phyloP scores from a whole-genome alignment of 2,113 vertebrate genomes.

The Pampusana beccarii region DNA sequence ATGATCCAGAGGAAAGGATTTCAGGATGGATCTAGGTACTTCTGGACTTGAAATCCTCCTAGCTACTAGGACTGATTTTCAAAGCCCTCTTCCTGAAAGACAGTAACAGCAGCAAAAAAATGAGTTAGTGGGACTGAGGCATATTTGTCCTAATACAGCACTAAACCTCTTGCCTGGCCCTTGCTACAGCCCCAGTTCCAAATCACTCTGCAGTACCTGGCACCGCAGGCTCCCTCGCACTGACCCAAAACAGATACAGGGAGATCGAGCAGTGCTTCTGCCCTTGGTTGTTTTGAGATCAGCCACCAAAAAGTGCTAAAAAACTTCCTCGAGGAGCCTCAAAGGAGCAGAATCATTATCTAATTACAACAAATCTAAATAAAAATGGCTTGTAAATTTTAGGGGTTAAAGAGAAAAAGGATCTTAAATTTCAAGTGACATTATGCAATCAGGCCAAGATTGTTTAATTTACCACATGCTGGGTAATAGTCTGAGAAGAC shows the following conservation, averaged over 20 bases:
- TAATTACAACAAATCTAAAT: constrained; percentile 57
- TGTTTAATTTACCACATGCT: constrained; percentile 71
- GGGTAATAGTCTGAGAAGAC: constrained; percentile 52
- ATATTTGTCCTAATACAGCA: background rate
- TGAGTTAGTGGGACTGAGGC: background rate
- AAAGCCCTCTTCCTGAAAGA: background rate
- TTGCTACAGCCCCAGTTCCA: background rate
- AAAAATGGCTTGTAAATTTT: constrained; percentile 64
- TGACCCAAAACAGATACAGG: background rate
- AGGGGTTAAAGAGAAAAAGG: constrained; percentile 46
- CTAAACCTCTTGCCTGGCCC: background rate
- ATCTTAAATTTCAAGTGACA: constrained; percentile 60
- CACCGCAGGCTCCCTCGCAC: background rate
- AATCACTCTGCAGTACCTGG: background rate
- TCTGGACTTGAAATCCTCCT: background rate
- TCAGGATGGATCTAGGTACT: background rate
- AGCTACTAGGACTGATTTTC: background rate
- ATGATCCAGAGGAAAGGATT: background rate
- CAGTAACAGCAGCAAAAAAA: background rate
- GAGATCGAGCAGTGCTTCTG: background rate
- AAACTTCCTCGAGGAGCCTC: constrained; percentile 11
- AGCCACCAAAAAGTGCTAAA: background rate
- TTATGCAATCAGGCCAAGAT: constrained; percentile 62
- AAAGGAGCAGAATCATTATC: constrained; percentile 26
- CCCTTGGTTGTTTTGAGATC: background rate